Conservation (phyloP, 2,888 invertebrate species). For the Schrankia costaestrigalis region DNA sequence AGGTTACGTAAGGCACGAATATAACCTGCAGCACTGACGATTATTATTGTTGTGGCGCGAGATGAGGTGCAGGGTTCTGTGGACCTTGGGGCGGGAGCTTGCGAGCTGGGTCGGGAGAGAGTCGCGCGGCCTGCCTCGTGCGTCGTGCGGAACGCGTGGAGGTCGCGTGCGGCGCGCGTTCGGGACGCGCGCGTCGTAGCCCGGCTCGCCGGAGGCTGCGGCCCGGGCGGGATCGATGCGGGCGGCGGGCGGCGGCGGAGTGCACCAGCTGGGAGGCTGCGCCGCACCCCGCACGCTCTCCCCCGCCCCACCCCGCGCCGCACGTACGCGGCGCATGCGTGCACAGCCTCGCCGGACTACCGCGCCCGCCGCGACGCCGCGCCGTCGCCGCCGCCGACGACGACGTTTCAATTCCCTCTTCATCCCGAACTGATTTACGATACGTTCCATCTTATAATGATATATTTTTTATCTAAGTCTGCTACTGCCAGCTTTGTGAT, state of each 20-base stretch:
- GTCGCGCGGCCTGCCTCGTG: slow-evolving; percentile 33
- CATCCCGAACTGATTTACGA: slow-evolving; percentile 68
- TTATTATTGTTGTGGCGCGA: slow-evolving; percentile 52
- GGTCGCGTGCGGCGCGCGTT: slow-evolving; percentile 53
- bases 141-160: slow-evolving; percentile 52
- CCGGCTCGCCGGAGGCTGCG: slow-evolving; percentile 57
- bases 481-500: slow-evolving; percentile 17
- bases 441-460: slow-evolving; percentile 41
- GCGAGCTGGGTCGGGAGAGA: slow-evolving; percentile 42
- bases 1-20: slow-evolving; percentile 68
- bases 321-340: slow-evolving; percentile 29
- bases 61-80: slow-evolving; percentile 63
- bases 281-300: slow-evolving; percentile 58
- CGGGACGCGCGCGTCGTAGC: slow-evolving; percentile 56
- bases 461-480: slow-evolving; percentile 32
- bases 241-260: slow-evolving; percentile 79
- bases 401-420: slow-evolving; percentile 65
- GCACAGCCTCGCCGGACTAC: too few species aligned
- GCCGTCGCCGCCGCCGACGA: slow-evolving; percentile 37
- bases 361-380: slow-evolving; percentile 36
- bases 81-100: slow-evolving; percentile 46
- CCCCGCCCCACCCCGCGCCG: slow-evolving; percentile 27
- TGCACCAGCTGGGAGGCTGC: slow-evolving; percentile 70
- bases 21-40: slow-evolving; percentile 60
- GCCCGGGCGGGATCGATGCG: slow-evolving; percentile 76